A percentile compares a stretch with the other conserved stretches of the same genome.
These are phyloP conservation scores for Itoplectis maculator DNA, from an alignment of 2,888 invertebrate genomes.

Conservation along the genomic window DNA sequence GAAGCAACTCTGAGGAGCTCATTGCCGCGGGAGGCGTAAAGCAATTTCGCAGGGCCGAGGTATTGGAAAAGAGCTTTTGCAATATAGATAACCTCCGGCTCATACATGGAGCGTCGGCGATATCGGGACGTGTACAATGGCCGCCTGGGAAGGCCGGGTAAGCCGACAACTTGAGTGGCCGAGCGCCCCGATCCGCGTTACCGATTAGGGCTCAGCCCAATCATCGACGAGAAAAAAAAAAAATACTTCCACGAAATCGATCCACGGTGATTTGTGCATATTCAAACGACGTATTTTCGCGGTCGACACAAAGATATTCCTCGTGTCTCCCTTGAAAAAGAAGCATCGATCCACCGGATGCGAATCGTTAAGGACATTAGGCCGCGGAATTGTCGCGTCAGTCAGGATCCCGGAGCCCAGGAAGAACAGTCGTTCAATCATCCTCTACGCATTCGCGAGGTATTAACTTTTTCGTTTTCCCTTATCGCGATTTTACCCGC, in stretches of 20 bases:
- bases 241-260: background rate
- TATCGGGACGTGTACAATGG: conserved; percentile 61
- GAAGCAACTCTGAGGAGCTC: conserved; percentile 62
- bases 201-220: background rate
- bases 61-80: conserved; percentile 70
- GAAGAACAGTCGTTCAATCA: conserved; percentile 28
- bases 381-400: conserved; percentile 14
- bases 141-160: conserved; percentile 1
- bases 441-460: conserved; percentile 10
- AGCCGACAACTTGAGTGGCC: conserved; percentile 26
- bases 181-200: background rate
- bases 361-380: conserved; percentile 30
- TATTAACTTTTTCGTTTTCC: conserved; percentile 36
- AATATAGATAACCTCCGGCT: conserved; percentile 64
- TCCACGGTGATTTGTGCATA: background rate
- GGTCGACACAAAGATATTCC: background rate
- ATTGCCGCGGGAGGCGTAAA: conserved; percentile 66
- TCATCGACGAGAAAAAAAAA: background rate
- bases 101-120: conserved; percentile 50
- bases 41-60: conserved; percentile 72
- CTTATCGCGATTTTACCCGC: conserved; percentile 28
- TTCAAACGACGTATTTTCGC: background rate
- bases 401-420: conserved; percentile 5
- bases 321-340: background rate
- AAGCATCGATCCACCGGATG: conserved; percentile 9